Percentiles rank a stretch among this genome's conserved stretches.
These are phyloP conservation scores for Malurus leucopterus DNA, from an alignment of 2,797 vertebrate species.

Conservation along the genomic window DNA sequence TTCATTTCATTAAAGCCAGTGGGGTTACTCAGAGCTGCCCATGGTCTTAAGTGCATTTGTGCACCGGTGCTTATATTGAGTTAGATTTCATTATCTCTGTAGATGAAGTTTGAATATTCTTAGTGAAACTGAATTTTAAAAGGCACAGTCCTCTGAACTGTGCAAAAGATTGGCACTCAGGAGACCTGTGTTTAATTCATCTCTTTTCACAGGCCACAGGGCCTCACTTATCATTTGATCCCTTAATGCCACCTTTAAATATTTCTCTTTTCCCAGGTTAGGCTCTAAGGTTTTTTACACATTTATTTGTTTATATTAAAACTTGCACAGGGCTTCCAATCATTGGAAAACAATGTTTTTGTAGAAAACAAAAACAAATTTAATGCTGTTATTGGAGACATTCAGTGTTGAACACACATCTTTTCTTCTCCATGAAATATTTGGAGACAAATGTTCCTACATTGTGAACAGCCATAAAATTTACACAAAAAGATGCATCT, in stretches of 20 bases:
- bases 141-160: background rate
- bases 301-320: background rate
- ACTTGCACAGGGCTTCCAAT: background rate
- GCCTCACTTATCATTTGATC: background rate
- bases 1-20: background rate
- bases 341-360: too few species aligned
- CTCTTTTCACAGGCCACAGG: background rate
- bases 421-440: background rate
- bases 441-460: background rate
- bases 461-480: background rate
- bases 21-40: background rate
- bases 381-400: background rate
- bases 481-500: background rate
- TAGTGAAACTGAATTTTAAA: background rate
- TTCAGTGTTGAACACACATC: background rate
- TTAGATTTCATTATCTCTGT: slow-evolving; percentile 2
- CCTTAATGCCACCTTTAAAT: background rate
- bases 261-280: background rate
- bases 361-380: background rate
- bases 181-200: background rate
- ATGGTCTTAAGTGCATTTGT: background rate
- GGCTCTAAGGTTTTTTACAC: background rate
- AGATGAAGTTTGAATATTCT: slow-evolving; percentile 5
- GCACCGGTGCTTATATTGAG: background rate
- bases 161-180: background rate